Conservation (phyloP, 2,888 invertebrate species). For the Cistogaster globosa region DNA sequence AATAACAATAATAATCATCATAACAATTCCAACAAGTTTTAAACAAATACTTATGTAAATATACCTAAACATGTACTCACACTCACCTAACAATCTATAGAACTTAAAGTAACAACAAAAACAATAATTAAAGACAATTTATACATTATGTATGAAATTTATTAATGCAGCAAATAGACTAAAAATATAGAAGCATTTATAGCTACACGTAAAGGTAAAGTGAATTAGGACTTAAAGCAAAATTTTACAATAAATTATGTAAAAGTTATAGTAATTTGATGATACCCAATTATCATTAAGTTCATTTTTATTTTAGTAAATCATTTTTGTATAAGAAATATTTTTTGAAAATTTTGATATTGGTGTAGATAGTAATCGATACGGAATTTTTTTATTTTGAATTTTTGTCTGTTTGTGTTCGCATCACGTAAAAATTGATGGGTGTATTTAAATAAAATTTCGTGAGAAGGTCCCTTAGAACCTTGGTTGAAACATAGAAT, state of each 20-base stretch:
- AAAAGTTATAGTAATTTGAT: too few relatives aligned
- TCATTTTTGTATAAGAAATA: too few relatives aligned
- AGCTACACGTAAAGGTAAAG: neutral
- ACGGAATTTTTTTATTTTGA: too few relatives aligned
- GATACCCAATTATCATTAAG: too few relatives aligned
- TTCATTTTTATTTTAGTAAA: too few relatives aligned
- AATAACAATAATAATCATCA: conserved; percentile 53
- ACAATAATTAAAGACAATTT: conserved; percentile 65
- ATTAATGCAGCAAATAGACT: conserved; percentile 64
- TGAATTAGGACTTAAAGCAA: conserved; percentile 2
- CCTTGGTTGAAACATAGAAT: too few relatives aligned
- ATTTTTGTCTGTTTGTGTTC: too few relatives aligned
- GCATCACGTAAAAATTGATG: too few relatives aligned
- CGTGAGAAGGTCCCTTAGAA: too few relatives aligned
- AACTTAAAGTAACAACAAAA: conserved; percentile 6
- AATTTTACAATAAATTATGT: neutral
- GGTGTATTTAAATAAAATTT: too few relatives aligned
- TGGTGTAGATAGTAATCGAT: too few relatives aligned
- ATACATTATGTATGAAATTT: conserved; percentile 59
- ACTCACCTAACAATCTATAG: neutral
- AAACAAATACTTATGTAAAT: conserved; percentile 33
- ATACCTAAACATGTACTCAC: neutral
- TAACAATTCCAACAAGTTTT: conserved; percentile 50
- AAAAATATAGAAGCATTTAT: conserved; percentile 14
- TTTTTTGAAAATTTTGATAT: too few relatives aligned